Evolutionary conservation across 2,797 vertebrate genomes (phyloP).

Genomic region (Chiroxiphia lanceolata): DNA sequence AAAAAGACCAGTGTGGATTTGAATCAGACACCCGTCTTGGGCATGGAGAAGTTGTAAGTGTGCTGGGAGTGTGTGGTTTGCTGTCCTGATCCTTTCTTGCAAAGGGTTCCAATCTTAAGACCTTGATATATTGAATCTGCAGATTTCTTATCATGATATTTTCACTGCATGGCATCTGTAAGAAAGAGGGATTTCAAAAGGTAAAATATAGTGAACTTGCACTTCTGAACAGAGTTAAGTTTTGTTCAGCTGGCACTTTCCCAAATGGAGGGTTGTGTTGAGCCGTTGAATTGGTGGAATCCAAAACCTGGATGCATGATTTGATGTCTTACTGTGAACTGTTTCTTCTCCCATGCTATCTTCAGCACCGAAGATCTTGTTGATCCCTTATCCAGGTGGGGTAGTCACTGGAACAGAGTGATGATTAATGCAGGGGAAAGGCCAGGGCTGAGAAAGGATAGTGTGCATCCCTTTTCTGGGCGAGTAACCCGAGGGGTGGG

Average conservation of each 20-base stretch:
- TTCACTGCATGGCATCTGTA: background rate
- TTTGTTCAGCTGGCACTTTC: background rate
- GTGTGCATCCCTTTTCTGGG: background rate
- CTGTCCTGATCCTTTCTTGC: background rate
- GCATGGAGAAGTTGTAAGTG: background rate
- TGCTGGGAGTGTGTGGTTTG: background rate
- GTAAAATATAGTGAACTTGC: background rate
- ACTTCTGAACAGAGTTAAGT: background rate
- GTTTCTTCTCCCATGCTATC: background rate
- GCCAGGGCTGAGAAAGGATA: background rate
- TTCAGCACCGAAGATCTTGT: background rate
- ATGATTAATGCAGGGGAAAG: background rate
- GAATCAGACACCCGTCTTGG: fast-evolving
- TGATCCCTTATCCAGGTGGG: background rate
- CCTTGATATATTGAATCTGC: background rate
- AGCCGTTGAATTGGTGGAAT: background rate
- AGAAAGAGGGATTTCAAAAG: background rate
- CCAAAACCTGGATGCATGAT: background rate
- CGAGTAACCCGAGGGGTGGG: background rate
- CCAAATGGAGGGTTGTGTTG: background rate
- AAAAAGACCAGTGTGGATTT: background rate
- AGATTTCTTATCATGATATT: background rate
- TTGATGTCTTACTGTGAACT: background rate
- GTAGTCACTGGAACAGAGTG: background rate
- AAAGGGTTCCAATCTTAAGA: background rate